Base-by-base conservation (phyloP, 2,797 vertebrate genomes). In the Hydrocynus forskahlii region DNA sequence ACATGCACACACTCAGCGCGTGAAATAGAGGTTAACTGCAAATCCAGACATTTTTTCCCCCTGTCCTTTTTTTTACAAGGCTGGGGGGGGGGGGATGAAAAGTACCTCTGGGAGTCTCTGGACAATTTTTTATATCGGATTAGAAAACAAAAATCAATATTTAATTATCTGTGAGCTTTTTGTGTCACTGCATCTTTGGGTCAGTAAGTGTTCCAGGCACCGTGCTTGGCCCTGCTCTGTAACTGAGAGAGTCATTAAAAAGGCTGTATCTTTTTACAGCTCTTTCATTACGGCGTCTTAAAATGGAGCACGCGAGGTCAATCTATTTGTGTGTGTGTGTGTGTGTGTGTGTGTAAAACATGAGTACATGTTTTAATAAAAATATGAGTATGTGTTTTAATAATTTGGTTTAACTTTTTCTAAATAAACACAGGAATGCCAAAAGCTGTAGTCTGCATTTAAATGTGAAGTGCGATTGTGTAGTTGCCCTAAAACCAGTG, bases 131-230 rank as follows among this genome's bases (percentile, higher is more conserved):
- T 74, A 98, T 97, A 97, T 97, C 95, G 97, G 97, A 98, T 98
- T 98, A 98, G 97, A 98, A 98, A 98, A 97, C 97, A 97, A 97
- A 98, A 98, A 99, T 99, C 97, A 98, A 98, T 99, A 99, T 98
- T 98, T 99, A 99, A 99, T 99, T 99, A 99, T 99, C 97, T 97
- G 96, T 96, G 96, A 97, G 96, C 96, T 96, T 97, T 97, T 97
- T 97, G 96, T 97, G 96, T 96, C 96, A 95, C 96, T 96, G 96
- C 96, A 97, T 98, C 96, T 96, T 97, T 97, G 95, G 96, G 95
- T 92, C 93, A 95, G 95, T 95, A 95, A 96, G 95, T 91, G 95
- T 92, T 92, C 71, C 88, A 87, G 89, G 86, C 92, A 88, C 84
- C 77, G 10, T 92, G 93, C 88, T 89, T 86, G 85, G 87, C 80